Evolutionary conservation across 2,113 vertebrate species (phyloP).

Genomic region (Hirundichthys speculiger): DNA sequence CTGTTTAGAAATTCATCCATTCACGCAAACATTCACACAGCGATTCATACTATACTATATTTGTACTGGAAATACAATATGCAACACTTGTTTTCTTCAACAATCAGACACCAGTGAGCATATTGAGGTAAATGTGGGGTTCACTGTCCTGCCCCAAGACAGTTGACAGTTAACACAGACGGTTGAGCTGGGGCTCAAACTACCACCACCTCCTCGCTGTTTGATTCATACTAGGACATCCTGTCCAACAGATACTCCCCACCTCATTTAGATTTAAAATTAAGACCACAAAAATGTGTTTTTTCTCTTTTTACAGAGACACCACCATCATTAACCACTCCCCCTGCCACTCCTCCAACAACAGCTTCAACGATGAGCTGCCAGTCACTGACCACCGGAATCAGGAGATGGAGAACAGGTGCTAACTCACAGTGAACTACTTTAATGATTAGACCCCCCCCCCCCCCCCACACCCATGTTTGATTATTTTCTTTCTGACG

Average conservation of each 20-base stretch:
- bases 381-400: slow-evolving; percentile 89
- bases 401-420: slow-evolving; percentile 99
- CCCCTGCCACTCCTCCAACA: slow-evolving; percentile 92
- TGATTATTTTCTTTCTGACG: neutral
- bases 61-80: too few relatives aligned
- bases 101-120: too few relatives aligned
- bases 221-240: neutral
- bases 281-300: neutral
- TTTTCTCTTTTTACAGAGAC: slow-evolving; percentile 78
- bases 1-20: too few relatives aligned
- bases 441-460: neutral
- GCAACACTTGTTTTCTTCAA: too few relatives aligned
- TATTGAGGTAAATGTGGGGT: too few relatives aligned
- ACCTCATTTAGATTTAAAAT: slow-evolving; percentile 3
- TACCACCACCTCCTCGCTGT: rapidly evolving
- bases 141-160: too few relatives aligned
- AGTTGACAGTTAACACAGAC: too few relatives aligned
- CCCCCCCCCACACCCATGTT: too few relatives aligned
- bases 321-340: slow-evolving; percentile 98
- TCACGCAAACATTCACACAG: too few relatives aligned
- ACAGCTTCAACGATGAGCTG: slow-evolving; percentile 95
- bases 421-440: neutral
- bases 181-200: too few relatives aligned
- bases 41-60: too few relatives aligned
- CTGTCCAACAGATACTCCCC: neutral